phyloP scores from a whole-genome alignment of 30 jellyfish, hydroid and myxozoan species.

The Pelagia noctiluca region DNA sequence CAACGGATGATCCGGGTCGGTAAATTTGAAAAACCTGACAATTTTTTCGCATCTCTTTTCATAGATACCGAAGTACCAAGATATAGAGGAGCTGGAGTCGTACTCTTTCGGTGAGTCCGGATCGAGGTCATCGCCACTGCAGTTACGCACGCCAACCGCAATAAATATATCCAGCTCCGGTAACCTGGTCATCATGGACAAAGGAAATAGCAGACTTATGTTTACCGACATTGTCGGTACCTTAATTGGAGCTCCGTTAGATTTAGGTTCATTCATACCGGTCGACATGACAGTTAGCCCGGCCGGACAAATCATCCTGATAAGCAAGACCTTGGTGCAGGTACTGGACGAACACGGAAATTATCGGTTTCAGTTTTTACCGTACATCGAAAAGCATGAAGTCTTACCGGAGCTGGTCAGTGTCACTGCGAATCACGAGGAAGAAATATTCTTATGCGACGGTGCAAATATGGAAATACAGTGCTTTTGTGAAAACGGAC shows the following conservation, averaged over 20 bases:
- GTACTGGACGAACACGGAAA: constrained; percentile 22
- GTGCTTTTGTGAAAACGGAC: constrained; percentile 39
- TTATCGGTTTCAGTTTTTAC: constrained; percentile 46
- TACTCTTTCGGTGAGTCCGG: constrained; percentile 56
- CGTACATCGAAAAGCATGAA: constrained; percentile 40
- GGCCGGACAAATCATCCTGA: constrained; percentile 37
- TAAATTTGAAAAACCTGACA: not conserved
- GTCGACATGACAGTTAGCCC: constrained; percentile 54
- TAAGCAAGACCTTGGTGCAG: constrained; percentile 41
- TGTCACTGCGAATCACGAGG: constrained; percentile 25
- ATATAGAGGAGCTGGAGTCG: constrained; percentile 58
- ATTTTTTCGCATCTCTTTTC: not conserved
- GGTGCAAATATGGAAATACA: constrained; percentile 51
- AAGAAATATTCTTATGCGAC: constrained; percentile 59
- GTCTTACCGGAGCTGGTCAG: constrained; percentile 50
- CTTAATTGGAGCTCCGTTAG: constrained; percentile 3
- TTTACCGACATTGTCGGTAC: constrained; percentile 32
- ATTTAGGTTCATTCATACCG: constrained; percentile 42
- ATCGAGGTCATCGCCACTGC: constrained; percentile 59
- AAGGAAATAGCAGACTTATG: constrained; percentile 51
- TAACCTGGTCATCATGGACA: constrained; percentile 33
- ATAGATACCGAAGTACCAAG: constrained; percentile 44
- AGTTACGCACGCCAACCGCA: constrained; percentile 35
- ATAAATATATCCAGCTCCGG: constrained; percentile 21
- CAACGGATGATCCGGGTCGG: no score